Percentiles rank a stretch among this genome's conserved stretches.
Evolutionary conservation across 1,140 invertebrate species (phyloP).

Genomic region (Drosophila yakuba): DNA sequence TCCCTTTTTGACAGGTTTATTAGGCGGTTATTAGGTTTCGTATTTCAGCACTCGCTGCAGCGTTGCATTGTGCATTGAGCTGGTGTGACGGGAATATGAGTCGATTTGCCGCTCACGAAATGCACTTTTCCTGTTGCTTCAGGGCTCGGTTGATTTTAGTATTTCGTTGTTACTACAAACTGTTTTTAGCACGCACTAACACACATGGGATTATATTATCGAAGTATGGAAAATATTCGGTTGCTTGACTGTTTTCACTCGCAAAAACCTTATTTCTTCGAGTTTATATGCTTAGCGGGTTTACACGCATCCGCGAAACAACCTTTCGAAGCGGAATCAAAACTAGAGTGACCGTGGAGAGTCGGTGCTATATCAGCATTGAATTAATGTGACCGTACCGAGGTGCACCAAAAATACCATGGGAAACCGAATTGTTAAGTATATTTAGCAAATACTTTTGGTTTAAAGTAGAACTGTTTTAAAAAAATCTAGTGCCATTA

Average conservation of each 20-base stretch:
- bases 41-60: background rate
- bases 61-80: background rate
- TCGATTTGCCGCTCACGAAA: constrained; percentile 40
- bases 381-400: background rate
- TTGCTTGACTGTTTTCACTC: background rate
- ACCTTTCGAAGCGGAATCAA: background rate
- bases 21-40: background rate
- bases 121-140: constrained; percentile 35
- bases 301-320: background rate
- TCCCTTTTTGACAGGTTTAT: background rate
- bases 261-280: background rate
- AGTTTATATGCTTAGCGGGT: background rate
- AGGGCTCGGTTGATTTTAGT: background rate
- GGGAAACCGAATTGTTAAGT: too few relatives aligned
- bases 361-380: background rate
- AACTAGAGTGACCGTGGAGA: background rate
- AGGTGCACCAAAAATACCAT: too few relatives aligned
- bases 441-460: too few relatives aligned
- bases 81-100: background rate
- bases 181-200: constrained; percentile 20
- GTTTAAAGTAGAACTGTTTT: too few relatives aligned
- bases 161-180: constrained; percentile 18
- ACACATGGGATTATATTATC: background rate
- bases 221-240: background rate
- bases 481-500: too few relatives aligned